Conservation (phyloP, 2,888 invertebrate genomes). For the Phytoseiulus persimilis region DNA sequence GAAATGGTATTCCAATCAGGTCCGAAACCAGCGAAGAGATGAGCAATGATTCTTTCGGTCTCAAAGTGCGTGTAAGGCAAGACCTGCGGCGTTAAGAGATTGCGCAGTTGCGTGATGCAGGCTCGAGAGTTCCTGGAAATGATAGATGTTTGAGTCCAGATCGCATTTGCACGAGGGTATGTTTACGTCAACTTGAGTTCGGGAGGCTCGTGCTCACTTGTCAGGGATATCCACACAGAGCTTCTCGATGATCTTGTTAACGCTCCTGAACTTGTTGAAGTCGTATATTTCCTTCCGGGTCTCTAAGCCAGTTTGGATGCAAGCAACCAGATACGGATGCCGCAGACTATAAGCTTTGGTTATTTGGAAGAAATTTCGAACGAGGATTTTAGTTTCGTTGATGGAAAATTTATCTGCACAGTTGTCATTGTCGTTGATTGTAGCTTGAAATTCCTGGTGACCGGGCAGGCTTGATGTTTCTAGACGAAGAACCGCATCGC, state of each 20-base stretch:
- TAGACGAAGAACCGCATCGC: background rate
- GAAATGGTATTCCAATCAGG: constrained; percentile 21
- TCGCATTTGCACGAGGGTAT: too few species aligned
- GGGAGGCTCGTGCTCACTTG: too few species aligned
- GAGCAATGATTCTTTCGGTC: background rate
- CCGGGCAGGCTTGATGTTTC: background rate
- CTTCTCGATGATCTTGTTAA: background rate
- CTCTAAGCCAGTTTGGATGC: constrained; percentile 33
- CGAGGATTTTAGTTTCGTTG: background rate
- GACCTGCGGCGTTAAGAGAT: background rate
- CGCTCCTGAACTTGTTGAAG: background rate
- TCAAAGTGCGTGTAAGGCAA: background rate
- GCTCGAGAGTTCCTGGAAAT: background rate
- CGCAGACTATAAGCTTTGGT: constrained; percentile 9
- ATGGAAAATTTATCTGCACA: background rate
- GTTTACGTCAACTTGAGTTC: too few species aligned
- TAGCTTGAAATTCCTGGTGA: background rate
- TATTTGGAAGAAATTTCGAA: constrained; percentile 19
- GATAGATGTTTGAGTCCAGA: too few species aligned
- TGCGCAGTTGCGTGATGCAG: background rate
- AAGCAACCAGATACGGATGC: background rate
- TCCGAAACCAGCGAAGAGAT: background rate
- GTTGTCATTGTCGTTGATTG: background rate
- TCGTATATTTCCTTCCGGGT: background rate
- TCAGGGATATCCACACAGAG: constrained; percentile 6